Conservation (phyloP, 1,140 invertebrate genomes). For the Drosophila hydei region DNA sequence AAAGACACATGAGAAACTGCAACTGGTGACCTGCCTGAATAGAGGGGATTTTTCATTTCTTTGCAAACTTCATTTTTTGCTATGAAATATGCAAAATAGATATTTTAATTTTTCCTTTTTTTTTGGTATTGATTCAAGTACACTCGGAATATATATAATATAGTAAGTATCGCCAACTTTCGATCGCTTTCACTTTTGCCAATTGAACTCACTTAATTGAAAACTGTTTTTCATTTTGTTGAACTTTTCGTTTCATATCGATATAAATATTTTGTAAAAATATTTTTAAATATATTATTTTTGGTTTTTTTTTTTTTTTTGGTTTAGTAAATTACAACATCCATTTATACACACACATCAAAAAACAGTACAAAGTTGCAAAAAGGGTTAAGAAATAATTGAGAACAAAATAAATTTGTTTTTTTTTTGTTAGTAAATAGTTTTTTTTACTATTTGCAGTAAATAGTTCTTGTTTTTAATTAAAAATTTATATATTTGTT, state of each 20-base stretch:
- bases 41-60: neutral
- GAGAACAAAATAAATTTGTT: slow-evolving; percentile 39
- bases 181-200: slow-evolving; percentile 70
- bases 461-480: slow-evolving; percentile 33
- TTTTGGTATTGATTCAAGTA: neutral
- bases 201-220: slow-evolving; percentile 83
- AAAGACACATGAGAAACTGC: slow-evolving; percentile 66
- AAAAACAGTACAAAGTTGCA: slow-evolving; percentile 73
- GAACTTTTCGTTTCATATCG: slow-evolving; percentile 62
- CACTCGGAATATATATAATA: slow-evolving; percentile 8
- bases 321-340: slow-evolving; percentile 78
- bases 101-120: neutral
- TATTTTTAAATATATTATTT: slow-evolving; percentile 38
- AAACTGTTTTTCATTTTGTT: slow-evolving; percentile 50
- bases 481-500: slow-evolving; percentile 24
- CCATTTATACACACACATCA: slow-evolving; percentile 74
- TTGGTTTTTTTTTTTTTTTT: slow-evolving; percentile 48
- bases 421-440: slow-evolving; percentile 43
- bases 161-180: slow-evolving; percentile 9
- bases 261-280: slow-evolving; percentile 45
- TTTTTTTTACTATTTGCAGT: slow-evolving; percentile 39
- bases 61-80: slow-evolving; percentile 35
- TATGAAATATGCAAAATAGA: slow-evolving; percentile 41
- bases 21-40: slow-evolving; percentile 27
- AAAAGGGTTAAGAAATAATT: slow-evolving; percentile 71